Percentiles rank a stretch among this genome's conserved stretches.
Evolutionary conservation across 2,888 invertebrate species (phyloP).

Genomic region (Calameuta pallipes): DNA sequence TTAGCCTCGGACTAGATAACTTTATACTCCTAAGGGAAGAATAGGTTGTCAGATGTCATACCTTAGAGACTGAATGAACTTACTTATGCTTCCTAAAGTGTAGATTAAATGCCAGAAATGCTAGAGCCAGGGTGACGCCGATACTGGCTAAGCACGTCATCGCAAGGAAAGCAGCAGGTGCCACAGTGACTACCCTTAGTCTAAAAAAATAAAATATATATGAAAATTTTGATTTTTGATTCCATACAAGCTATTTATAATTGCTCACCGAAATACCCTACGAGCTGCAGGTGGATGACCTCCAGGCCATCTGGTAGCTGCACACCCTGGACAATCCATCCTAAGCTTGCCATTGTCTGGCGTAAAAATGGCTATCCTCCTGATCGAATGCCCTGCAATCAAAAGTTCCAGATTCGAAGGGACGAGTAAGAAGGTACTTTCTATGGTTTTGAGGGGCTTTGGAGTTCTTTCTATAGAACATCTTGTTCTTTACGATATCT

Average conservation of each 20-base stretch:
- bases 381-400: constrained; percentile 75
- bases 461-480: too few relatives aligned
- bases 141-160: constrained; percentile 79
- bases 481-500: too few relatives aligned
- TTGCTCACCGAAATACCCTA: constrained; percentile 70
- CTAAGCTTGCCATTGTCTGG: constrained; percentile 73
- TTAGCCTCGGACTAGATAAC: constrained; percentile 89
- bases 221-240: too few relatives aligned
- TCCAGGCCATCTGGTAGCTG: constrained; percentile 77
- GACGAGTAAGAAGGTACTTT: too few relatives aligned
- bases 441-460: too few relatives aligned
- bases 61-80: constrained; percentile 45
- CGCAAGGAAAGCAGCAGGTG: constrained; percentile 79
- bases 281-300: constrained; percentile 87
- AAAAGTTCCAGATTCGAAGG: constrained; percentile 12
- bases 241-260: too few relatives aligned
- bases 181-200: constrained; percentile 80
- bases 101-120: constrained; percentile 84
- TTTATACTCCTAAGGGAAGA: constrained; percentile 80
- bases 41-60: too few relatives aligned
- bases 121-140: constrained; percentile 80
- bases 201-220: constrained; percentile 58
- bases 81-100: constrained; percentile 86
- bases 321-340: constrained; percentile 79
- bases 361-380: constrained; percentile 77